These are phyloP conservation scores for Ichneumoninae sp. DNA, from an alignment of 2,888 invertebrate genomes.

Conservation along the genomic window DNA sequence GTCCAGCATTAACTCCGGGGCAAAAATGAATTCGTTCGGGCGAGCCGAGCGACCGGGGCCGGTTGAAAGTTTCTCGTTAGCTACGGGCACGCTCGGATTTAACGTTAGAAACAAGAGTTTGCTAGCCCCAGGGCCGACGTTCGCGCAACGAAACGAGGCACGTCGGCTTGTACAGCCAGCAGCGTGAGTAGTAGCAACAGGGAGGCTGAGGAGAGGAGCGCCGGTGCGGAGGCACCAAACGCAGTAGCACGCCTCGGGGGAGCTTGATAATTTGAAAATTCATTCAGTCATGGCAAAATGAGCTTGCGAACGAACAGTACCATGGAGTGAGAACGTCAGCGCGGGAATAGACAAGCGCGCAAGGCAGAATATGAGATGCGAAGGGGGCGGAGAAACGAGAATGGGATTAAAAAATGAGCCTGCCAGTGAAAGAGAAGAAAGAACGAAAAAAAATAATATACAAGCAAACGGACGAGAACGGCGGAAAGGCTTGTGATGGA, in stretches of 20 bases:
- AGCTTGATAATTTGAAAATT: constrained; percentile 64
- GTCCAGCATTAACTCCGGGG: constrained; percentile 30
- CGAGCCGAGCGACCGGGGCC: constrained; percentile 23
- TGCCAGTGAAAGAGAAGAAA: constrained; percentile 28
- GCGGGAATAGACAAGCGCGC: constrained; percentile 18
- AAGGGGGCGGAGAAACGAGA: constrained; percentile 17
- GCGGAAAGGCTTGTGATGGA: background rate
- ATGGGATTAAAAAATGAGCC: constrained; percentile 48
- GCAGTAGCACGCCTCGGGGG: constrained; percentile 56
- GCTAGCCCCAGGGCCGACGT: constrained; percentile 55
- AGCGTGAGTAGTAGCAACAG: constrained; percentile 26
- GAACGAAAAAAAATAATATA: constrained; percentile 19
- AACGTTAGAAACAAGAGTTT: constrained; percentile 59
- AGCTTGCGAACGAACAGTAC: constrained; percentile 17
- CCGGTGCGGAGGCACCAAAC: constrained; percentile 11
- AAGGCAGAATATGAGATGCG: constrained; percentile 42
- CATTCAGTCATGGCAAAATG: constrained; percentile 60
- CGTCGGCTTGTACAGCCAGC: constrained; percentile 45
- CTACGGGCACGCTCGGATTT: constrained; percentile 48
- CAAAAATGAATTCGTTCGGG: constrained; percentile 57
- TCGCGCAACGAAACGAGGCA: constrained; percentile 53
- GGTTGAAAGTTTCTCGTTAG: constrained; percentile 56
- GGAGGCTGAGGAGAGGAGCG: constrained; percentile 5
- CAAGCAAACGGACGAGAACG: constrained; percentile 2
- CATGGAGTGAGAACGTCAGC: constrained; percentile 30